Conservation (phyloP, 1,140 invertebrate species). For the Drosophila pachea region DNA sequence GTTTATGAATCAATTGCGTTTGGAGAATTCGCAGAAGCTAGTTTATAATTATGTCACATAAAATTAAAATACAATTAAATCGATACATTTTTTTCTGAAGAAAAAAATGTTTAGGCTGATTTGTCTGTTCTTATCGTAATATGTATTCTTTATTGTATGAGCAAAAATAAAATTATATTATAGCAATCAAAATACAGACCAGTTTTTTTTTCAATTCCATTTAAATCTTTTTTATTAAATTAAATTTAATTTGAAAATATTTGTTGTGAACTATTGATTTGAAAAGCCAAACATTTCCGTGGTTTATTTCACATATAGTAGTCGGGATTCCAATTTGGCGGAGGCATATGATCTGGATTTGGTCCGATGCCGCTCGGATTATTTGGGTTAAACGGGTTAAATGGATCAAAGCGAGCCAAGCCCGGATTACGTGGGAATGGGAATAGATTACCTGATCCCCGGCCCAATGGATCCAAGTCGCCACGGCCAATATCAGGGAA, state of each 20-base stretch:
- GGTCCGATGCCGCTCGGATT: slow-evolving; percentile 79
- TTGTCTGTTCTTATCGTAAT: slow-evolving; percentile 38
- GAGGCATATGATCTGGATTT: slow-evolving; percentile 85
- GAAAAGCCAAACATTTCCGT: background rate
- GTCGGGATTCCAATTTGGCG: slow-evolving; percentile 79
- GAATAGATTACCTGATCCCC: slow-evolving; percentile 87
- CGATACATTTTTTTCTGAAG: slow-evolving; percentile 25
- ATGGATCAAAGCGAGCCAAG: slow-evolving; percentile 88
- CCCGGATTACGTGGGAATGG: slow-evolving; percentile 67
- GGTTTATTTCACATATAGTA: slow-evolving; percentile 60
- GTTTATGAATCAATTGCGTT: slow-evolving; percentile 27
- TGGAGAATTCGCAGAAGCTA: slow-evolving; percentile 30
- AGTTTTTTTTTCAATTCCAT: background rate
- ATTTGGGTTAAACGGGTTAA: slow-evolving; percentile 83
- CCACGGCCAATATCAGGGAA: slow-evolving; percentile 82
- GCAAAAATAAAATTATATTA: slow-evolving; percentile 38
- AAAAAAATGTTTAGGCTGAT: slow-evolving; percentile 31
- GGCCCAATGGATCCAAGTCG: slow-evolving; percentile 87
- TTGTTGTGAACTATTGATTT: slow-evolving; percentile 50
- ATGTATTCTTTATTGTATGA: slow-evolving; percentile 29
- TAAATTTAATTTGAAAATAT: slow-evolving; percentile 10
- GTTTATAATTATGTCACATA: slow-evolving; percentile 29
- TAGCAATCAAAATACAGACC: slow-evolving; percentile 18
- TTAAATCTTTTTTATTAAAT: background rate
- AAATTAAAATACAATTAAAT: slow-evolving; percentile 17